phyloP scores from a whole-genome alignment of 2,797 vertebrate genomes.

The Spinibarbus caldwelli region DNA sequence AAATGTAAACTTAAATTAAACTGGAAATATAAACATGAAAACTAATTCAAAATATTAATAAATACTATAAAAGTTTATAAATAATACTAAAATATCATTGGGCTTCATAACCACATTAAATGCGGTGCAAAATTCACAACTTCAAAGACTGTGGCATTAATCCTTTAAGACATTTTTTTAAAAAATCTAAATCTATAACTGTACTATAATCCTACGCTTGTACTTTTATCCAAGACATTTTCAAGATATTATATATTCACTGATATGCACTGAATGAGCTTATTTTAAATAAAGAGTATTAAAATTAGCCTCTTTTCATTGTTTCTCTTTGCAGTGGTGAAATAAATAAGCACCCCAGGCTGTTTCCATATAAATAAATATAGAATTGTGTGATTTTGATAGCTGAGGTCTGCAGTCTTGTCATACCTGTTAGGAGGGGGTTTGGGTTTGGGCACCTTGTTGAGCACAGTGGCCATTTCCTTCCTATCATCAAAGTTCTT shows the following conservation, averaged over 20 bases:
- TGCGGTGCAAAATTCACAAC: neutral
- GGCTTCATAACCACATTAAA: neutral
- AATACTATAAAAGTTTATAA: neutral
- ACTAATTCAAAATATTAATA: neutral
- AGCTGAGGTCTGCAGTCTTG: neutral
- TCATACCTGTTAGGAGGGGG: slow-evolving; percentile 95
- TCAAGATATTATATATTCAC: neutral
- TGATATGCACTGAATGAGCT: neutral
- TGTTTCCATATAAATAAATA: neutral
- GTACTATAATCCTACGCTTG: neutral
- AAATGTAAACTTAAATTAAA: neutral
- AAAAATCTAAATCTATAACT: neutral
- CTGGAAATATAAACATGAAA: neutral
- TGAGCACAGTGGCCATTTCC: slow-evolving; percentile 95
- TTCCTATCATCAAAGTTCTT: slow-evolving; percentile 99
- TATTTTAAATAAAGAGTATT: neutral
- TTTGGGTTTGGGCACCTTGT: slow-evolving; percentile 99
- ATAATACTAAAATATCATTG: too few relatives aligned
- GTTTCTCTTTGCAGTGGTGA: neutral
- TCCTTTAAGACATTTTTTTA: neutral
- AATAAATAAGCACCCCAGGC: neutral
- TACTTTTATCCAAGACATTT: neutral
- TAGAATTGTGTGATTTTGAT: neutral
- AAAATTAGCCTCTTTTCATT: neutral
- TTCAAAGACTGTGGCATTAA: neutral